Percentiles rank a stretch among this genome's conserved stretches.
phyloP scores from a whole-genome alignment of 2,888 invertebrate genomes.

The Athetis lepigone region DNA sequence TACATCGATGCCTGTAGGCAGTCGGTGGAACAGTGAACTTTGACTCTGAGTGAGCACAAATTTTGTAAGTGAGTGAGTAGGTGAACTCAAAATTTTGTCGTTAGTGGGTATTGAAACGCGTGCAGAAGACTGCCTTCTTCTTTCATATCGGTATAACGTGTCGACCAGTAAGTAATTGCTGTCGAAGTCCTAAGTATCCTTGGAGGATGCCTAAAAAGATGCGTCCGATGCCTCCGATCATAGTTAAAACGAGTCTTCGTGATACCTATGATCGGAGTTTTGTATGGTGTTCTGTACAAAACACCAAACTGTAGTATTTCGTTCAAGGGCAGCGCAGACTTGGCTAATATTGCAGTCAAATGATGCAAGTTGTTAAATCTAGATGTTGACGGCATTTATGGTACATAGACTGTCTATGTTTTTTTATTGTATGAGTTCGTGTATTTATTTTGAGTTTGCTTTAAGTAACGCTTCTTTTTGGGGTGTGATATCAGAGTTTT shows the following conservation, averaged over 20 bases:
- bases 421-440: slow-evolving; percentile 27
- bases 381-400: slow-evolving; percentile 1
- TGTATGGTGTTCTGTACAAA: too few species aligned
- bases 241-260: background rate
- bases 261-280: background rate
- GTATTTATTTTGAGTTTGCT: slow-evolving; percentile 52
- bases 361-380: background rate
- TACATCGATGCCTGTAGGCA: slow-evolving; percentile 66
- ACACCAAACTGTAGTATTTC: too few species aligned
- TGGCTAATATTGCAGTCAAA: slow-evolving; percentile 8
- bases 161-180: background rate
- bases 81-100: slow-evolving; percentile 9
- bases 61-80: slow-evolving; percentile 21
- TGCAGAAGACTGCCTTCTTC: background rate
- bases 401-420: slow-evolving; percentile 32
- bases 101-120: slow-evolving; percentile 5
- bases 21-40: slow-evolving; percentile 49
- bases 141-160: background rate
- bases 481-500: slow-evolving; percentile 35
- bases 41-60: slow-evolving; percentile 49
- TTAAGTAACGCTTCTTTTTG: slow-evolving; percentile 48
- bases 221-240: too few species aligned
- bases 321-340: background rate
- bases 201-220: too few species aligned
- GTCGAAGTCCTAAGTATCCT: background rate